Percentiles rank a stretch among this genome's conserved stretches.
Evolutionary conservation across 1,140 invertebrate species (phyloP).

Genomic region (Scaptomyza graminum): DNA sequence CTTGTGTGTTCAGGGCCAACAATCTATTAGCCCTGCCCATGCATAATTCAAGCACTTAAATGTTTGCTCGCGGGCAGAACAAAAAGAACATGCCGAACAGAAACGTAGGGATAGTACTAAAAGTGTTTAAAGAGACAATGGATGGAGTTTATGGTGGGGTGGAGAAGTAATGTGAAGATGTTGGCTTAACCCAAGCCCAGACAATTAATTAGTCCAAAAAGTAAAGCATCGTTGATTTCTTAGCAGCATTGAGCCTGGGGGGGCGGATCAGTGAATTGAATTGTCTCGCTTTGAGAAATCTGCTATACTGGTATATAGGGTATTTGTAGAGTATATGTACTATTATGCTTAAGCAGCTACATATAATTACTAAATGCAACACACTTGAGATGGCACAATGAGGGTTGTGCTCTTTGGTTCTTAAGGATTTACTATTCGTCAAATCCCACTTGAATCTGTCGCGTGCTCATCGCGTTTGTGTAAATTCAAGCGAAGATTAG

Average conservation of each 20-base stretch:
- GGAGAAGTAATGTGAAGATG: neutral
- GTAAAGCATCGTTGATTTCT: neutral
- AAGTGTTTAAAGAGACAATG: slow-evolving; percentile 4
- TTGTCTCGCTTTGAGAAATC: neutral
- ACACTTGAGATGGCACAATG: slow-evolving; percentile 60
- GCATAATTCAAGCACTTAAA: slow-evolving; percentile 60
- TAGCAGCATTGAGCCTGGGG: neutral
- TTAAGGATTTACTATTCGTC: slow-evolving; percentile 10
- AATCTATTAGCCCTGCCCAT: slow-evolving; percentile 39
- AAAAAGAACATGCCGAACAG: neutral
- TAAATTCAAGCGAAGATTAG: slow-evolving; percentile 67
- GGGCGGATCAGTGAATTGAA: slow-evolving; percentile 4
- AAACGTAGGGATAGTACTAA: slow-evolving; percentile 17
- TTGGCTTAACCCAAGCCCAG: slow-evolving; percentile 3
- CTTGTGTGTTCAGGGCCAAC: slow-evolving; percentile 1
- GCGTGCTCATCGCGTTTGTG: slow-evolving; percentile 45
- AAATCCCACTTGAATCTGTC: slow-evolving; percentile 52
- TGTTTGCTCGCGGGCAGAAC: slow-evolving; percentile 25
- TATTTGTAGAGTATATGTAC: slow-evolving; percentile 1
- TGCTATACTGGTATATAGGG: slow-evolving; percentile 8
- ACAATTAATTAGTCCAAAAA: slow-evolving; percentile 23
- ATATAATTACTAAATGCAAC: slow-evolving; percentile 77
- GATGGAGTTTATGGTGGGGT: no score
- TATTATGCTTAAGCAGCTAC: slow-evolving; percentile 49
- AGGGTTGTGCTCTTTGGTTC: neutral